Evolutionary conservation across 1,140 invertebrate genomes (phyloP), one percentile per base, ranked within the genome.

Genomic region (Hylyphantes graminicola): DNA sequence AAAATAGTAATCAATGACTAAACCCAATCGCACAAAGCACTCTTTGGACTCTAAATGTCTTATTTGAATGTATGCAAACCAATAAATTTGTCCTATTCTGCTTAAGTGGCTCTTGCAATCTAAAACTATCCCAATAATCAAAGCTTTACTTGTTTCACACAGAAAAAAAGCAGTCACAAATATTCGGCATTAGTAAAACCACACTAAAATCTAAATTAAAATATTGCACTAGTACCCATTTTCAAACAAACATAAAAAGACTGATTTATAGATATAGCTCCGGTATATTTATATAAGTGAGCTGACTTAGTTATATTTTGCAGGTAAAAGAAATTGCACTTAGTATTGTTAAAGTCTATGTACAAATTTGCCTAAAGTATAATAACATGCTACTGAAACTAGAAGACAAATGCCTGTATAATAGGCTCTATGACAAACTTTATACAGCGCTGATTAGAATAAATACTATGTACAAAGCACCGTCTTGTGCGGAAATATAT

Each of bases 381-480:
- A 50, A 70, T 70, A 70, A 48, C 54, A 17, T 17, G 50, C 51
- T 70, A 70, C 53, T 19, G 19, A 51, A 67, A 68, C n/a, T 10
- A 7, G n/a, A 73, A 6, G 12, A 19, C 12, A n/a, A 21, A 55
- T 12, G 21, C 67, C 35, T 19, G 70, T 19, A 72, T 19, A 57
- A 8, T n/a, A 74, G 57, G 72, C 35, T 35, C 68, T 17, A 21
- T 74, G n/a, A 48, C 15, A 55, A 74, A 59, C 19, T 74, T 74
- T 74, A 35, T 74, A 74, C 72, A 74, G 17, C n/a, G 3, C 35
- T 21, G 55, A 74, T 21, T 74, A 74, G 53, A 74, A 74, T 74
- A 74, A 74, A 74, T 74, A 74, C 57, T 59, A 74, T 74, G 17
- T 74, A 74, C 72, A 74, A 74, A 74, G 72, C 72, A 74, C 72